These are phyloP conservation scores for Alentia gelatinosa DNA, from an alignment of 2,888 invertebrate species.

Conservation along the genomic window DNA sequence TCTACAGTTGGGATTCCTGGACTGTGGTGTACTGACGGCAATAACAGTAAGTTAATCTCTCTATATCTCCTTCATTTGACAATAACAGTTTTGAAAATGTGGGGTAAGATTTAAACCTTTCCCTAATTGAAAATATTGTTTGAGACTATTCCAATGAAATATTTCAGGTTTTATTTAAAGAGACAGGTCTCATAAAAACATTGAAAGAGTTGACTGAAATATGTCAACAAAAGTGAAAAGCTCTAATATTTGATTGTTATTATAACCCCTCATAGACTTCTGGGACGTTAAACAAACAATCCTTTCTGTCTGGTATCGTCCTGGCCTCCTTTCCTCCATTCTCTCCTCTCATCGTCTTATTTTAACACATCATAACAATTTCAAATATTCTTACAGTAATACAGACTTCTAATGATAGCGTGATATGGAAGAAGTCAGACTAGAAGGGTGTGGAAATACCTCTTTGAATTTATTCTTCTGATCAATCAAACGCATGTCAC, in stretches of 20 bases:
- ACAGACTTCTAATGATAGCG: no score
- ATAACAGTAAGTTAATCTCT: constrained; percentile 79
- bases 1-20: constrained; percentile 96
- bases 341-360: background rate
- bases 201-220: background rate
- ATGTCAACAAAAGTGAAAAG: background rate
- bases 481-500: no score
- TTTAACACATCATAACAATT: no score
- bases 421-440: no score
- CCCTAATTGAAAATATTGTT: no score
- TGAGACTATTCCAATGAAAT: background rate
- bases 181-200: background rate
- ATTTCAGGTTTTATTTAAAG: background rate
- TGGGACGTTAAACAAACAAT: background rate
- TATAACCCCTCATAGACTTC: no score
- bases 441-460: no score
- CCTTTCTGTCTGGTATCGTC: background rate
- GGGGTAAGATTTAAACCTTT: no score
- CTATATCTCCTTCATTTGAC: no score
- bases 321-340: background rate
- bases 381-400: no score
- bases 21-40: constrained; percentile 87
- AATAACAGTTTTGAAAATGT: no score
- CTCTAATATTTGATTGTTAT: background rate
- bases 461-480: no score